Evolutionary conservation across 2,113 vertebrate genomes (phyloP).

Genomic region (Panthera tigris): DNA sequence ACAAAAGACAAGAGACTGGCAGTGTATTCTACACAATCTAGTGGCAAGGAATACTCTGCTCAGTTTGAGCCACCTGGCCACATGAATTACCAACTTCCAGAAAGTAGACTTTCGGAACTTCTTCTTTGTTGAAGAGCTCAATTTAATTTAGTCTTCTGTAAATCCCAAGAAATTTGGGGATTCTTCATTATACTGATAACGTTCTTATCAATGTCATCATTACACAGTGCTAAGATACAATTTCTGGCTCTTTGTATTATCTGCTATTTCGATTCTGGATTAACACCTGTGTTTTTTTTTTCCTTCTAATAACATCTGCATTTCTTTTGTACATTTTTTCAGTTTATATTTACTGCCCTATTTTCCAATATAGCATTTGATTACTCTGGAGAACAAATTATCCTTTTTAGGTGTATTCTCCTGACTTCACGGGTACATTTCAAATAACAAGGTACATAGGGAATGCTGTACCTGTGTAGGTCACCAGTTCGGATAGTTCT

Average conservation of each 20-base stretch:
- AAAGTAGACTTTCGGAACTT: not conserved
- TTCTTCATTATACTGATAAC: not conserved
- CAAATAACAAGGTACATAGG: not conserved
- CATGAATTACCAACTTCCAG: not conserved
- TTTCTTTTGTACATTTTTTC: not conserved
- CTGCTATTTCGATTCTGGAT: not conserved
- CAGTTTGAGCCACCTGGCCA: no score
- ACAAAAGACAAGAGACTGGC: no score
- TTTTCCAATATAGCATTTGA: conserved; percentile 26
- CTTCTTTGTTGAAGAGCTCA: not conserved
- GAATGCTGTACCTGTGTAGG: not conserved
- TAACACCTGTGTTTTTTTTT: not conserved
- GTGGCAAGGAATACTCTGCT: no score
- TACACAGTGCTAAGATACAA: not conserved
- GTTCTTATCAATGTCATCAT: not conserved
- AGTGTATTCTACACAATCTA: no score
- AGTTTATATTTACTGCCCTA: not conserved
- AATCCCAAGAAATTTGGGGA: not conserved
- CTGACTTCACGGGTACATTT: not conserved
- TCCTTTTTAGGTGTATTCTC: not conserved
- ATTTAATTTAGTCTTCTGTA: not conserved
- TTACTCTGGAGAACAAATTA: conserved; percentile 25
- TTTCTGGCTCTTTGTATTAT: not conserved
- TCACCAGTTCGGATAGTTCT: not conserved
- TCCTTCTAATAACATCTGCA: not conserved